phyloP scores from a whole-genome alignment of 1,140 invertebrate genomes.

The Ostrea edulis region DNA sequence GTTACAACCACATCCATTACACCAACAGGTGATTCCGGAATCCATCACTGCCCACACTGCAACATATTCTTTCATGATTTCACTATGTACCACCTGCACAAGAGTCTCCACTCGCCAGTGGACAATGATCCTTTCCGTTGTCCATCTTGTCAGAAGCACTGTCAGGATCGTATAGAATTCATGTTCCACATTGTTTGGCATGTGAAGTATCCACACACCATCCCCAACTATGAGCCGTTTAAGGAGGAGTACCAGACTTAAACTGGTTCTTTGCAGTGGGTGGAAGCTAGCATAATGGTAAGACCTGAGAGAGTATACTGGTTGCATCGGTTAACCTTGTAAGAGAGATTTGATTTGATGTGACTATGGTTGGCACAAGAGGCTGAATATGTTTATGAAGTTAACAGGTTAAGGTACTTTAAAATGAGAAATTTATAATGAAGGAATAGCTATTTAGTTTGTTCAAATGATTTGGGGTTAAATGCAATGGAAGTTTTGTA shows the following conservation, averaged over 20 bases:
- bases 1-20: conserved; percentile 72
- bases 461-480: no score
- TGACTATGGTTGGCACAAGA: no score
- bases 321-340: no score
- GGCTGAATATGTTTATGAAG: no score
- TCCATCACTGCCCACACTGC: conserved; percentile 76
- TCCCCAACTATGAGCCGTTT: conserved; percentile 76
- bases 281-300: conserved; percentile 30
- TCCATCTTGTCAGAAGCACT: conserved; percentile 73
- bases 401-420: no score
- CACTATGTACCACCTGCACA: conserved; percentile 77
- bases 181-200: conserved; percentile 78
- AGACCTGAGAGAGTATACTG: neutral
- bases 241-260: conserved; percentile 71
- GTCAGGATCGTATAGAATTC: conserved; percentile 77
- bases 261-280: conserved; percentile 16
- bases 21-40: conserved; percentile 70
- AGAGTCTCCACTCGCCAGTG: conserved; percentile 73
- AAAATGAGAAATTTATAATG: no score
- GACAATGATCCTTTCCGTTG: conserved; percentile 73
- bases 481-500: no score
- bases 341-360: no score
- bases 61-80: conserved; percentile 76
- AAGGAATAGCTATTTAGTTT: no score
- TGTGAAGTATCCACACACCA: conserved; percentile 76